Base-by-base conservation (phyloP, 2,797 vertebrate species). In the Tragelaphus oryx region DNA sequence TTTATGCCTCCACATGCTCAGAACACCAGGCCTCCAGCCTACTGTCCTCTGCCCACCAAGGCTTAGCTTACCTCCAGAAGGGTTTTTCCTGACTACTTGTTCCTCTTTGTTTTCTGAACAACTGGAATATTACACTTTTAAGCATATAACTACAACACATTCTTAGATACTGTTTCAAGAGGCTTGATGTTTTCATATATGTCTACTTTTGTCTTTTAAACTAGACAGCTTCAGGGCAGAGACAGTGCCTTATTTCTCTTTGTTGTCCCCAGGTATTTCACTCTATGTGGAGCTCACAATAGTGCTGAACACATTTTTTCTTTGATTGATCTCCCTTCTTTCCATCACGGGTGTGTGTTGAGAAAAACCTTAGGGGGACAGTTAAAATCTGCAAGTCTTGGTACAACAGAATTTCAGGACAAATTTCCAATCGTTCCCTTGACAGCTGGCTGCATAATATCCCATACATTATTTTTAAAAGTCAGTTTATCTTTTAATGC, bases 401-500 rank as follows among this genome's bases (percentile, higher is more conserved):
- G 79, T 86, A 88, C 37, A 96, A 86, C 20, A 83, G 30, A 93
- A 82, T 89, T 91, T 95, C 57, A 87, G 37, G 44, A 96, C 87
- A 83, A 94, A 95, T 87, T 94, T 92, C 18, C 46, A 93, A 37
- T 75, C 44, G 86, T 97, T 92, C 78, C 81, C 94, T 95, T 94
- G 93, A 93, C 81, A 92, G 65, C 33, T 96, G 84, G 30, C 81
- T 96, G 93, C 65, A 92, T 96, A 96, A 96, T 88, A 94, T 87
- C 82, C 52, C 74, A 89, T 97, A 96, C 89, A 94, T 96, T 96
- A 96, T 93, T 93, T 93, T 96, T 96, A 90, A 95, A 97, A 96
- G 44, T 88, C 65, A 26, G 76, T 97, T 96, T 95, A 93, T 95
- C 94, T 92, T 97, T 96, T 95, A 96, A 96, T 90, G 46, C 75